Evolutionary conservation across 2,888 invertebrate species (phyloP).

Genomic region (Plutella xylostella): DNA sequence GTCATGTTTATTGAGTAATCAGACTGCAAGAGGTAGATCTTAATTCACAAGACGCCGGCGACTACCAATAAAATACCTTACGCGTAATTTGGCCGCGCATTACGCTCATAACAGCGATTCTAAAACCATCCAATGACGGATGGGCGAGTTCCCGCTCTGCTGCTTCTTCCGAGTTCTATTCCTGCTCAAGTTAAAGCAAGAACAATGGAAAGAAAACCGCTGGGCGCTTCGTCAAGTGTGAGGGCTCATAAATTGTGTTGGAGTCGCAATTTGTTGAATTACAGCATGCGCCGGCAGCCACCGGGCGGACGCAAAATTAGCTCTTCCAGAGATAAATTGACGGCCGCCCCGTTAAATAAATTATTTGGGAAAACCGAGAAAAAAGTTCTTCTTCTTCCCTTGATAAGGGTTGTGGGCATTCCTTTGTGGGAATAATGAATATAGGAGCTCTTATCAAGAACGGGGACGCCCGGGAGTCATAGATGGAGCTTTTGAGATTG

Average conservation of each 20-base stretch:
- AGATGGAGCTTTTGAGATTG: background rate
- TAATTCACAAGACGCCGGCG: background rate
- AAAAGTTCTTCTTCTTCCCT: conserved; percentile 58
- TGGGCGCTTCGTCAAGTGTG: conserved; percentile 61
- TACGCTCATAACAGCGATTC: background rate
- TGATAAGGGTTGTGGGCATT: conserved; percentile 64
- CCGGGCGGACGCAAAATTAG: conserved; percentile 68
- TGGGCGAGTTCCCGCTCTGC: background rate
- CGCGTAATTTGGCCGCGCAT: conserved; percentile 4
- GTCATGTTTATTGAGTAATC: too few relatives aligned
- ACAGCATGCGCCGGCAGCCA: conserved; percentile 68
- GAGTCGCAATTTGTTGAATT: conserved; percentile 71
- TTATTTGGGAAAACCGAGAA: conserved; percentile 71
- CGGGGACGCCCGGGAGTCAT: conserved; percentile 22
- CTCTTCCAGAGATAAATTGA: conserved; percentile 67
- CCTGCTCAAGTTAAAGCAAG: conserved; percentile 23
- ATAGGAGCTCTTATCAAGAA: conserved; percentile 31
- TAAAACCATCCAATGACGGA: conserved; percentile 4
- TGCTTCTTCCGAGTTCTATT: background rate
- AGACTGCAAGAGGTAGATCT: too few relatives aligned
- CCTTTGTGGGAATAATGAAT: conserved; percentile 57
- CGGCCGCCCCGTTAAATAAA: conserved; percentile 65
- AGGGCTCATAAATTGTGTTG: conserved; percentile 58
- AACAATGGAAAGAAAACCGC: conserved; percentile 59
- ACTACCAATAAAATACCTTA: conserved; percentile 5